A percentile compares a stretch with the other conserved stretches of the same genome.
phyloP scores from a whole-genome alignment of 2,113 vertebrate species.

The Oenanthe melanoleuca region DNA sequence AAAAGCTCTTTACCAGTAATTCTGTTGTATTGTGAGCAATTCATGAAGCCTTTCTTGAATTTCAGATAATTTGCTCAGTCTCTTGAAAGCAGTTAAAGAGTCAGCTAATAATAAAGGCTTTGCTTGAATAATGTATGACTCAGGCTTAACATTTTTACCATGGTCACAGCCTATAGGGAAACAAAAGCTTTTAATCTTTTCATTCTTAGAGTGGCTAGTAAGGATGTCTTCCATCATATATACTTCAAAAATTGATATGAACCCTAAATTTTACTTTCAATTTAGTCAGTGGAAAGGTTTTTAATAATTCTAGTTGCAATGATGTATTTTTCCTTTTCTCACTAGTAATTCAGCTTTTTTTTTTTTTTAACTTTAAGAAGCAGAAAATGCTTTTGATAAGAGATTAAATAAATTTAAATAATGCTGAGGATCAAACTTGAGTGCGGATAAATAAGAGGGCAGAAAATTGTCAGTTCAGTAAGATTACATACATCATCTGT shows the following conservation, averaged over 20 bases:
- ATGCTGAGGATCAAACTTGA: not conserved
- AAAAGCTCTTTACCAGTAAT: not conserved
- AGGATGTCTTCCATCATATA: not conserved
- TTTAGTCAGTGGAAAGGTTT: not conserved
- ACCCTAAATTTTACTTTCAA: not conserved
- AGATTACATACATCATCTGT: not conserved
- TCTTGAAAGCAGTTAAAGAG: not conserved
- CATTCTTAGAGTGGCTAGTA: not conserved
- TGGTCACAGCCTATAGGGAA: not conserved
- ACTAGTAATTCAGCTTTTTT: not conserved
- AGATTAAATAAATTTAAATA: not conserved
- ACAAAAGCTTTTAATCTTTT: not conserved
- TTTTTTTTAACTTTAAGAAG: not conserved
- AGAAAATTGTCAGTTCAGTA: not conserved
- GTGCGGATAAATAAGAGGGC: not conserved
- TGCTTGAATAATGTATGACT: not conserved
- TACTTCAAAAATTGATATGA: not conserved
- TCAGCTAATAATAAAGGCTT: slow-evolving; percentile 9
- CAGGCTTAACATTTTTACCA: not conserved
- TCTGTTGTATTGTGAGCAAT: slow-evolving; percentile 6
- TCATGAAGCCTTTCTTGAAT: not conserved
- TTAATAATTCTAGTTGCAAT: not conserved
- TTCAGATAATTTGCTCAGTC: not conserved
- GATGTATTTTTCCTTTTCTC: not conserved
- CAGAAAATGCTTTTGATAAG: not conserved